Evolutionary conservation across 2,113 vertebrate genomes (phyloP).

Genomic region (Tragelaphus strepsiceros): DNA sequence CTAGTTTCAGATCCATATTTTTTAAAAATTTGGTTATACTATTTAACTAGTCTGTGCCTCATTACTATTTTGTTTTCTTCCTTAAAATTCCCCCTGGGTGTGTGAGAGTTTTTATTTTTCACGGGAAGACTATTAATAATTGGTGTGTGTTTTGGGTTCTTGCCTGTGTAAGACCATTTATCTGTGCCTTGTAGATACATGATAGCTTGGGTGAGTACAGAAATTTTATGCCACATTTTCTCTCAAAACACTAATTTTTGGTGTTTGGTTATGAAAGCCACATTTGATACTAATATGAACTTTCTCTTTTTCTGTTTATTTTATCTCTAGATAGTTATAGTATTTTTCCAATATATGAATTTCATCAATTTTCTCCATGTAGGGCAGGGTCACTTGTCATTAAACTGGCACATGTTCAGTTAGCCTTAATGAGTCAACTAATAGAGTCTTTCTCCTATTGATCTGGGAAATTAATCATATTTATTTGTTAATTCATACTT

Average conservation of each 20-base stretch:
- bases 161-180: neutral
- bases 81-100: neutral
- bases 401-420: neutral
- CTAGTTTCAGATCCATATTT: neutral
- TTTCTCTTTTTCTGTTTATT: neutral
- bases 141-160: neutral
- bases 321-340: neutral
- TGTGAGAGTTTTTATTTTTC: neutral
- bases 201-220: neutral
- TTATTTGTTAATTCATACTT: neutral
- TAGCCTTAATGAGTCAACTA: neutral
- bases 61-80: neutral
- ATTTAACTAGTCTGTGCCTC: neutral
- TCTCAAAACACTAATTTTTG: neutral
- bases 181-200: neutral
- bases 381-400: neutral
- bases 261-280: neutral
- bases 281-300: neutral
- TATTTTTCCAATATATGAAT: neutral
- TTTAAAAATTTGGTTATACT: neutral
- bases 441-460: neutral
- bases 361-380: neutral
- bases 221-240: neutral
- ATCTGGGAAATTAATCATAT: neutral
- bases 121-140: neutral